phyloP scores from a whole-genome alignment of 2,113 vertebrate genomes.

The Carassius carassius region DNA sequence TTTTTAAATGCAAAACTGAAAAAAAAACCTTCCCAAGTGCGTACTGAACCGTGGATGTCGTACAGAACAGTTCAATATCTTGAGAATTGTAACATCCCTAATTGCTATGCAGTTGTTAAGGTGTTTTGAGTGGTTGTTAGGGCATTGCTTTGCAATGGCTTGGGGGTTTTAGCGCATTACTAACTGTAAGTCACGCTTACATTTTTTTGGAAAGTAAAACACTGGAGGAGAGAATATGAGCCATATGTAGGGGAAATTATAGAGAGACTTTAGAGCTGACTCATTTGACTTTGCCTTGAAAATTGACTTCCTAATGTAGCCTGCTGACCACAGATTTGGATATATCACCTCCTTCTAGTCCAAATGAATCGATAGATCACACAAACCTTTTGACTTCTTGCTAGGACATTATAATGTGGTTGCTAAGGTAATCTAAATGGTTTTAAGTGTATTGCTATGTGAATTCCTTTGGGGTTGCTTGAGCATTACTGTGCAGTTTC shows the following conservation, averaged over 20 bases:
- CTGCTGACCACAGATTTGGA: background rate
- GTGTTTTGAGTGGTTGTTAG: too few relatives aligned
- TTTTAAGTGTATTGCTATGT: background rate
- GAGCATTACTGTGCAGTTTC: background rate
- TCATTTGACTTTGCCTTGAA: background rate
- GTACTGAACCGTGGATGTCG: too few relatives aligned
- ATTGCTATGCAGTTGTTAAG: too few relatives aligned
- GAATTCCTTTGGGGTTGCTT: background rate
- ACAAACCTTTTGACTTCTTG: constrained; percentile 13
- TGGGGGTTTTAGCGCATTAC: too few relatives aligned
- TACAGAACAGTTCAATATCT: too few relatives aligned
- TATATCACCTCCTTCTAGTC: background rate
- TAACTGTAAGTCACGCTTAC: background rate
- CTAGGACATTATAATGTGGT: background rate
- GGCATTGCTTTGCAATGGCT: too few relatives aligned
- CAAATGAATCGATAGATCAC: background rate
- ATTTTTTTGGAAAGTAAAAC: background rate
- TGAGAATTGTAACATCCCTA: too few relatives aligned
- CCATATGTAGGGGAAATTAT: background rate
- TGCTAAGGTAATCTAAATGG: background rate
- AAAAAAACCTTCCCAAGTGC: too few relatives aligned
- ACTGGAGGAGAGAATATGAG: background rate
- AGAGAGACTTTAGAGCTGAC: background rate
- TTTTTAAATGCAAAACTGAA: too few relatives aligned
- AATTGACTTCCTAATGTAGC: background rate